Evolutionary conservation across 2,888 invertebrate species (phyloP).

Genomic region (Sturmia bella): DNA sequence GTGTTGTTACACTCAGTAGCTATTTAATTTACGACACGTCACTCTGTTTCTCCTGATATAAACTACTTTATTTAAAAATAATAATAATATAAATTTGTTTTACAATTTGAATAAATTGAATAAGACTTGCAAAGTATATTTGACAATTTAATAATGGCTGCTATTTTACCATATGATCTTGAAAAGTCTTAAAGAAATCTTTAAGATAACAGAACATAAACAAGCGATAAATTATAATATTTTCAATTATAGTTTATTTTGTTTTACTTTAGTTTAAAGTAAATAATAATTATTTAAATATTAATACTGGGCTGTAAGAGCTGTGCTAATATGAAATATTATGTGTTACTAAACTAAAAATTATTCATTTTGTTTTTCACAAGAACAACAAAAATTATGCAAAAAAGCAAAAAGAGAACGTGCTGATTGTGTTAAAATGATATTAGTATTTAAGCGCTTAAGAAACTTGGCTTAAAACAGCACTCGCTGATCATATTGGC

Average conservation of each 20-base stretch:
- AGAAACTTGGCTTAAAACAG: not conserved
- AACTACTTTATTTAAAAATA: slow-evolving; percentile 31
- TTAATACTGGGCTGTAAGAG: too few relatives aligned
- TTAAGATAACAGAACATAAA: slow-evolving; percentile 21
- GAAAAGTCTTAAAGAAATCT: slow-evolving; percentile 25
- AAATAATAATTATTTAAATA: slow-evolving; percentile 55
- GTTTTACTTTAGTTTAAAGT: not conserved
- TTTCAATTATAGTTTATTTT: slow-evolving; percentile 5
- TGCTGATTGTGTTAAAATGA: slow-evolving; percentile 69
- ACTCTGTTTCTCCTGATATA: slow-evolving; percentile 15
- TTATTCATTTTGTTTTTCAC: slow-evolving; percentile 30
- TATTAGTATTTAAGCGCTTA: slow-evolving; percentile 37
- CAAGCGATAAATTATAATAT: slow-evolving; percentile 25
- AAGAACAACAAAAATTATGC: not conserved
- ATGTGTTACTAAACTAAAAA: slow-evolving; percentile 31
- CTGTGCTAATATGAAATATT: slow-evolving; percentile 39
- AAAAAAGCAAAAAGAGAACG: slow-evolving; percentile 41
- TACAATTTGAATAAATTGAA: slow-evolving; percentile 1
- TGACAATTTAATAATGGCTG: slow-evolving; percentile 54
- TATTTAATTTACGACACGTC: not conserved
- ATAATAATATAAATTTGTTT: slow-evolving; percentile 35
- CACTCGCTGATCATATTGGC: not conserved
- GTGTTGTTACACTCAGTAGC: not conserved
- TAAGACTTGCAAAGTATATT: not conserved
- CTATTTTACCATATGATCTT: slow-evolving; percentile 51